These are phyloP conservation scores for Patella depressa DNA, from an alignment of 2,888 invertebrate genomes.

Conservation along the genomic window DNA sequence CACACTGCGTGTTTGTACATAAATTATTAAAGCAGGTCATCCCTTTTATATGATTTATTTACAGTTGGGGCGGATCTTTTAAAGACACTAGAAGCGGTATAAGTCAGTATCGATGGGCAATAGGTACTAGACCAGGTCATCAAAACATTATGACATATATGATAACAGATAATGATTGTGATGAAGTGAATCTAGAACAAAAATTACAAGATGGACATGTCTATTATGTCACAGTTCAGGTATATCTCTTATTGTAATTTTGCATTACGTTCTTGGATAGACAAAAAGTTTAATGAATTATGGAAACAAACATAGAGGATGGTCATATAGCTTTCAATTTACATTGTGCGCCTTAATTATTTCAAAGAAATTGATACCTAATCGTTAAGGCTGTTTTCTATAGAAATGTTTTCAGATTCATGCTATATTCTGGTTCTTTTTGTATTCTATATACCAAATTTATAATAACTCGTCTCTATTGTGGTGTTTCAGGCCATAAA, in stretches of 20 bases:
- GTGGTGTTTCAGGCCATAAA: conserved; percentile 14
- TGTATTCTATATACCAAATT: too few species aligned
- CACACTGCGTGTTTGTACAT: too few species aligned
- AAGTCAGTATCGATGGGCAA: conserved; percentile 20
- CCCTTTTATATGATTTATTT: background rate
- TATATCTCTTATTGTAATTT: background rate
- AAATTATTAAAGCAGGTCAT: too few species aligned
- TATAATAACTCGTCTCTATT: background rate
- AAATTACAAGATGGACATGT: conserved; percentile 30
- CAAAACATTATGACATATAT: conserved; percentile 22
- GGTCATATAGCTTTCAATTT: too few species aligned
- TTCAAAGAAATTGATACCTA: too few species aligned
- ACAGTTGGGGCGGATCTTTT: conserved; percentile 32
- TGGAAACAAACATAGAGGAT: too few species aligned
- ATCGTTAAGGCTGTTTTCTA: too few species aligned
- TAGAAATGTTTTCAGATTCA: too few species aligned
- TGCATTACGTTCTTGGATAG: too few species aligned
- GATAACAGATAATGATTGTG: conserved; percentile 14
- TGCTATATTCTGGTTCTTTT: too few species aligned
- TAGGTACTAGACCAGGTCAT: conserved; percentile 33
- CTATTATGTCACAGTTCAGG: conserved; percentile 36
- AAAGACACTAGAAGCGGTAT: conserved; percentile 31
- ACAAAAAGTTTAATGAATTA: too few species aligned
- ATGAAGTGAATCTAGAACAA: background rate
- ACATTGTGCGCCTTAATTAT: too few species aligned